Percentiles rank a stretch among this genome's conserved stretches.
Evolutionary conservation across 2,888 invertebrate species (phyloP).

Genomic region (Drosophila macrospina): DNA sequence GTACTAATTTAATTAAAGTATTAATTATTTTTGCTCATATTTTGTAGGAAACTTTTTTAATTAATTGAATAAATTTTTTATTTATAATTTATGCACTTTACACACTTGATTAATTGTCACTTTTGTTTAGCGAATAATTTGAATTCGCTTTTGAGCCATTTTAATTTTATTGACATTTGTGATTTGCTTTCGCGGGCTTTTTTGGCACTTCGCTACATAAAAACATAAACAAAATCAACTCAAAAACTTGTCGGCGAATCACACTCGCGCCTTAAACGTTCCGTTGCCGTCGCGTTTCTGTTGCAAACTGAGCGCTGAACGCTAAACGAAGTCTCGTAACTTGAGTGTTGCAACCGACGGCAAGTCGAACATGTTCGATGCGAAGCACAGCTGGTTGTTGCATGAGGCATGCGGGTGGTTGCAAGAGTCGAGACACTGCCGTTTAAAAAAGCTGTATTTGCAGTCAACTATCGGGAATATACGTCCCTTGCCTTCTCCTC

Average conservation of each 20-base stretch:
- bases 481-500: not conserved
- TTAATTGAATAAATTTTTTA: conserved; percentile 8
- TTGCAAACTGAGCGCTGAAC: conserved; percentile 36
- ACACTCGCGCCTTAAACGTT: conserved; percentile 26
- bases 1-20: too few relatives aligned
- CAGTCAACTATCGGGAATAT: conserved; percentile 5
- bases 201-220: conserved; percentile 4
- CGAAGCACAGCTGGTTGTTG: conserved; percentile 15
- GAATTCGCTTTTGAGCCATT: conserved; percentile 1
- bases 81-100: conserved; percentile 11
- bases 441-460: conserved; percentile 59
- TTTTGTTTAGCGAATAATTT: conserved; percentile 1
- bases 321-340: conserved; percentile 1
- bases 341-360: conserved; percentile 7
- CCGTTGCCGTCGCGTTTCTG: conserved; percentile 42
- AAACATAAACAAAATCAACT: conserved; percentile 60
- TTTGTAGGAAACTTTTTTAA: not conserved
- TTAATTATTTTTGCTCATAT: too few relatives aligned
- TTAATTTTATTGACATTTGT: conserved; percentile 22
- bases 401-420: conserved; percentile 19
- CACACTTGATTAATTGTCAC: conserved; percentile 31
- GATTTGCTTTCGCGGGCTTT: conserved; percentile 50
- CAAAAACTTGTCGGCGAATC: conserved; percentile 42
- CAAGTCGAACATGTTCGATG: conserved; percentile 14
- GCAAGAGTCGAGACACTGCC: conserved; percentile 9